A percentile compares a stretch with the other conserved stretches of the same genome.
phyloP scores from a whole-genome alignment of 2,888 invertebrate genomes.

The Oxyteleia sp. region DNA sequence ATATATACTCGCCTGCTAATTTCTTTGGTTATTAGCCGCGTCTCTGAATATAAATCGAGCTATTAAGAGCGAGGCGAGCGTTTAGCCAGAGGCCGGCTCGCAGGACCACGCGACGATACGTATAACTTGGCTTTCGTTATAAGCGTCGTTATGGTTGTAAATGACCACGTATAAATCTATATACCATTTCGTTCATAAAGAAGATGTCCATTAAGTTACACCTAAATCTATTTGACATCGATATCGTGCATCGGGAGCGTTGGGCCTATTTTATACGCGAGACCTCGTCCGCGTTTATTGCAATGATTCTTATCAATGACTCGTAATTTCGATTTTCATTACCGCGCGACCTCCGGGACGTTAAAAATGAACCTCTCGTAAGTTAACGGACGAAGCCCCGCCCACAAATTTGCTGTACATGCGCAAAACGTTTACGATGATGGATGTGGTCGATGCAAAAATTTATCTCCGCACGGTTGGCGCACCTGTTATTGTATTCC shows the following conservation, averaged over 20 bases:
- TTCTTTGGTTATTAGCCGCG: slow-evolving; percentile 82
- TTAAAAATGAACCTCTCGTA: slow-evolving; percentile 53
- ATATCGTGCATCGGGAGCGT: slow-evolving; percentile 17
- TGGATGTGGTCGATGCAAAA: slow-evolving; percentile 43
- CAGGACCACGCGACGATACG: slow-evolving; percentile 64
- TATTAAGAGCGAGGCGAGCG: slow-evolving; percentile 78
- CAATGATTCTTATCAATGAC: slow-evolving; percentile 54
- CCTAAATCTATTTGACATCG: slow-evolving; percentile 49
- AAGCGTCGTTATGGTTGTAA: slow-evolving; percentile 62
- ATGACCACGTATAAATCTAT: slow-evolving; percentile 57
- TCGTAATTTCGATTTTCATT: slow-evolving; percentile 60
- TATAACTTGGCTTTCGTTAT: slow-evolving; percentile 59
- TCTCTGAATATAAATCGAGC: slow-evolving; percentile 84
- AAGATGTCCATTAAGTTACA: slow-evolving; percentile 61
- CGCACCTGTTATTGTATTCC: slow-evolving; percentile 63
- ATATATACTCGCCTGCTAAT: slow-evolving; percentile 83
- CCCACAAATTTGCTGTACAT: slow-evolving; percentile 55
- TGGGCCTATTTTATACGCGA: background rate
- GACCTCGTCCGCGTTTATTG: slow-evolving; percentile 13
- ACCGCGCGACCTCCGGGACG: slow-evolving; percentile 38
- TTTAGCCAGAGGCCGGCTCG: slow-evolving; percentile 59
- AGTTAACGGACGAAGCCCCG: slow-evolving; percentile 41
- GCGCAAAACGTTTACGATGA: slow-evolving; percentile 44
- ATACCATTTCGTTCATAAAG: slow-evolving; percentile 47
- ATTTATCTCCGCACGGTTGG: slow-evolving; percentile 45